These are phyloP conservation scores for Ceyx margarethae DNA, from an alignment of 2,113 vertebrate species.

Conservation along the genomic window DNA sequence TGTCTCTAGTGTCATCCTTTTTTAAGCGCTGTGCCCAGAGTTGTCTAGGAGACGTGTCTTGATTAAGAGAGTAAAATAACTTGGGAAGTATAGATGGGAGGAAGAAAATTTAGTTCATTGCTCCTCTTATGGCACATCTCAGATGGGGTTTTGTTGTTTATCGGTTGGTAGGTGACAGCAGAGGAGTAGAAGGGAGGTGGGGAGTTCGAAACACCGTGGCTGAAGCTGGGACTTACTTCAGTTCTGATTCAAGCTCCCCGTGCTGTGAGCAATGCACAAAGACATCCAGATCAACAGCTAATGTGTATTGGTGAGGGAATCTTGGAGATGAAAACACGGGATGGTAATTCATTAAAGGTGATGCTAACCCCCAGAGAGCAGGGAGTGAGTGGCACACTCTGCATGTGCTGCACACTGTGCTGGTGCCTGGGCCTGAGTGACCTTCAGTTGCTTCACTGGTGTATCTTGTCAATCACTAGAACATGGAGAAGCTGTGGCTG, in stretches of 20 bases:
- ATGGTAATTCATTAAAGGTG: background rate
- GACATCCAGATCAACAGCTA: background rate
- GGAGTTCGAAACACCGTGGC: fast-evolving
- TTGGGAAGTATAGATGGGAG: background rate
- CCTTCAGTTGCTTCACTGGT: background rate
- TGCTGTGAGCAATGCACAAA: background rate
- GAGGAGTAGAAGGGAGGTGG: background rate
- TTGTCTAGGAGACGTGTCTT: background rate
- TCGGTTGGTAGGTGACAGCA: background rate
- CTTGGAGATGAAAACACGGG: background rate
- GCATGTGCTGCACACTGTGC: background rate
- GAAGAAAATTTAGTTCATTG: background rate
- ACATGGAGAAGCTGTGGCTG: background rate
- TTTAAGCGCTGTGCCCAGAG: background rate
- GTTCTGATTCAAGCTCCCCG: fast-evolving
- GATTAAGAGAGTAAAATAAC: background rate
- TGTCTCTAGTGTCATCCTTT: background rate
- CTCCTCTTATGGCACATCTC: background rate
- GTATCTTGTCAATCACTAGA: background rate
- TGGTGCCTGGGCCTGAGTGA: background rate
- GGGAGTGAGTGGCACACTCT: background rate
- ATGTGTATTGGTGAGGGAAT: background rate
- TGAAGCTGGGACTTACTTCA: background rate
- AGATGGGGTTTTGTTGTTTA: background rate
- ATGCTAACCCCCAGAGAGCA: background rate